phyloP scores from a whole-genome alignment of 2,888 invertebrate species.

The Bruchidius siliquastri region DNA sequence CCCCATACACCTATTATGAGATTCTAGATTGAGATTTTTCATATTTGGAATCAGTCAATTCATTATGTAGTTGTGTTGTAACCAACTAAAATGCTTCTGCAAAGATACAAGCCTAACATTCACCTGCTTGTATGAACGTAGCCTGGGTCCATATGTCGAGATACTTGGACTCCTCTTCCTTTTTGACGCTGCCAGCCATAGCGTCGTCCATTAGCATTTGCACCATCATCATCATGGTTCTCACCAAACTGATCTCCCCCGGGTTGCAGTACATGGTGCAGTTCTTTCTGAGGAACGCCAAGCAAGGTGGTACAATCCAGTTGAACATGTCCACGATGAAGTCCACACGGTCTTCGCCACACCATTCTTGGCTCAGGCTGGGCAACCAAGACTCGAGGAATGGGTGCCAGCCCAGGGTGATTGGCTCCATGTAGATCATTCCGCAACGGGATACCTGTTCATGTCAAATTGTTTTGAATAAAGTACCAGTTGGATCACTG shows the following conservation, averaged over 20 bases:
- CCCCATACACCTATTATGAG: slow-evolving; percentile 63
- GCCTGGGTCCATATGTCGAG: slow-evolving; percentile 71
- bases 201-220: slow-evolving; percentile 76
- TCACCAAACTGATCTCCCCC: slow-evolving; percentile 68
- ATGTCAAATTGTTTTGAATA: no score
- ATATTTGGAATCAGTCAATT: no score
- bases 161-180: slow-evolving; percentile 61
- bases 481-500: no score
- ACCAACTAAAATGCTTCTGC: no score
- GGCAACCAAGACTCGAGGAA: slow-evolving; percentile 79
- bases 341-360: slow-evolving; percentile 58
- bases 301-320: slow-evolving; percentile 76
- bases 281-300: slow-evolving; percentile 66
- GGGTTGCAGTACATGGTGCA: slow-evolving; percentile 62
- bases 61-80: no score
- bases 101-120: no score
- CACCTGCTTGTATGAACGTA: slow-evolving; percentile 64
- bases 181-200: slow-evolving; percentile 50
- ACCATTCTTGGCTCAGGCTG: slow-evolving; percentile 61
- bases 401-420: slow-evolving; percentile 76
- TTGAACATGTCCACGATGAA: slow-evolving; percentile 60
- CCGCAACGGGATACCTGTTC: slow-evolving; percentile 68
- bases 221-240: slow-evolving; percentile 68
- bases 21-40: neutral
- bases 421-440: slow-evolving; percentile 87